phyloP scores from a whole-genome alignment of 2,797 vertebrate genomes.

The Micrastur ruficollis region DNA sequence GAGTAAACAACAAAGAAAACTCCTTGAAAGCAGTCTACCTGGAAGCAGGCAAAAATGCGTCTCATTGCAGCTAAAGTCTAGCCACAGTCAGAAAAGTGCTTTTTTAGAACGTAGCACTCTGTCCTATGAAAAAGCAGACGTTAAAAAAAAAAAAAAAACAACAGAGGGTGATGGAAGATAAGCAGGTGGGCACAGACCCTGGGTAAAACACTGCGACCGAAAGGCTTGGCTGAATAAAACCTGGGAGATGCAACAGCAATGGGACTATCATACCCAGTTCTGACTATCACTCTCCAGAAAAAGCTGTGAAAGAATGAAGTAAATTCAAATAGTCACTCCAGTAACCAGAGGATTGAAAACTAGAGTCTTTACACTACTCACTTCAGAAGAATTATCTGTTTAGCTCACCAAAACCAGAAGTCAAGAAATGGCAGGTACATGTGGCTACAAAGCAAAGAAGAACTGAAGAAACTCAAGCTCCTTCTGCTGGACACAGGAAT shows the following conservation, averaged over 20 bases:
- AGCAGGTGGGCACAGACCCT: not conserved
- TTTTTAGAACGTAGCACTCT: not conserved
- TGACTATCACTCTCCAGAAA: not conserved
- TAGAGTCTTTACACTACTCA: not conserved
- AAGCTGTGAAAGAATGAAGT: not conserved
- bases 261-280: not conserved
- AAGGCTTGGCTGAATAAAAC: not conserved
- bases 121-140: not conserved
- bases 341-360: not conserved
- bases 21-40: not conserved
- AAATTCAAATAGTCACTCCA: not conserved
- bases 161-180: not conserved
- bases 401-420: not conserved
- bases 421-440: not conserved
- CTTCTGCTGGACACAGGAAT: not conserved
- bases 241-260: not conserved
- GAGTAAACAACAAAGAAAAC: not conserved
- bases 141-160: not conserved
- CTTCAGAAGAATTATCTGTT: not conserved
- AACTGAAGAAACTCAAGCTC: not conserved
- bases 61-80: not conserved
- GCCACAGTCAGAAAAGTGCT: not conserved
- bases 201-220: not conserved
- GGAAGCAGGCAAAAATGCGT: not conserved
- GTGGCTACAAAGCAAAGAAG: not conserved